Percentiles rank a stretch among this genome's conserved stretches.
Evolutionary conservation across 2,797 vertebrate genomes (phyloP).

Genomic region (Cynopterus sphinx): DNA sequence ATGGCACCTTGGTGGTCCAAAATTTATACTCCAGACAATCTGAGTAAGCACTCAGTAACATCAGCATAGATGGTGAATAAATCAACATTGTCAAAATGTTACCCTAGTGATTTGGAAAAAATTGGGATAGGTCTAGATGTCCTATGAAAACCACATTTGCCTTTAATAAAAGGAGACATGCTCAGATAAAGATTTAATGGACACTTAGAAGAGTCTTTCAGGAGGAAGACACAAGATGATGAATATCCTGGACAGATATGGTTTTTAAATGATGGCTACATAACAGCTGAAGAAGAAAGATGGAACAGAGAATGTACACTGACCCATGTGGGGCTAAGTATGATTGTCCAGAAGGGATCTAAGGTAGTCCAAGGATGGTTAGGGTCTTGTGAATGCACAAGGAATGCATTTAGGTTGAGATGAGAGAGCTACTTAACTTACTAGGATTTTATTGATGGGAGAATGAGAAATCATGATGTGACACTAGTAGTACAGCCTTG

Average conservation of each 20-base stretch:
- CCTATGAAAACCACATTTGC: background rate
- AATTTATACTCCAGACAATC: background rate
- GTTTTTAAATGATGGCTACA: background rate
- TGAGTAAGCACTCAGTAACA: background rate
- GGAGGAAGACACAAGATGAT: background rate
- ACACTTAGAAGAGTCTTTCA: background rate
- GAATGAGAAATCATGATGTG: background rate
- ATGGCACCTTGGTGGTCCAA: background rate
- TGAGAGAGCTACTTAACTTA: constrained; percentile 28
- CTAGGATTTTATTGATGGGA: background rate
- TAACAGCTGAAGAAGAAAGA: background rate
- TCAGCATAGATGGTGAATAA: background rate
- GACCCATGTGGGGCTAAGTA: background rate
- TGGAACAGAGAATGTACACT: background rate
- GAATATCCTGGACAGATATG: background rate
- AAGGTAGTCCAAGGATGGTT: background rate
- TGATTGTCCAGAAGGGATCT: background rate
- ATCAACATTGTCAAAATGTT: background rate
- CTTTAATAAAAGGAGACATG: background rate
- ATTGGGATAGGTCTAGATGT: background rate
- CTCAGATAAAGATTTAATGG: background rate
- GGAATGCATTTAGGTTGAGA: background rate
- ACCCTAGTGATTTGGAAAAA: background rate
- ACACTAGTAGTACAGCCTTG: background rate
- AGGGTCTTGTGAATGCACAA: background rate